Conservation (phyloP, 2,113 vertebrate genomes). For the Oceanites oceanicus region DNA sequence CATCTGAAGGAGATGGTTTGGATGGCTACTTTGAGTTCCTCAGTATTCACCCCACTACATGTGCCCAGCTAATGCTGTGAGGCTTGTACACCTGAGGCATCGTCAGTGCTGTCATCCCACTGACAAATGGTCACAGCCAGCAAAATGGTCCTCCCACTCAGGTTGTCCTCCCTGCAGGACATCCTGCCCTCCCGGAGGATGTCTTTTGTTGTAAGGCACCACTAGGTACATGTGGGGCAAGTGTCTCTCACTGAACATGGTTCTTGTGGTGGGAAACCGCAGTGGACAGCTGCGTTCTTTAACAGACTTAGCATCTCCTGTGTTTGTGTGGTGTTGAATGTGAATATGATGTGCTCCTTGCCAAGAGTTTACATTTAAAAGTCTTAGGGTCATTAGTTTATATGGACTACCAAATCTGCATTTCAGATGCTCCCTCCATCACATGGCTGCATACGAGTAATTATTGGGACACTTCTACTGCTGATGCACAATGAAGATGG, state of each 20-base stretch:
- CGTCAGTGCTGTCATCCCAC: rapidly evolving
- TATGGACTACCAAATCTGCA: not conserved
- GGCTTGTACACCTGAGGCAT: not conserved
- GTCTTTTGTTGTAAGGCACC: not conserved
- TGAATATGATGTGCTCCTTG: not conserved
- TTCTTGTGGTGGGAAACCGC: not conserved
- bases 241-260: not conserved
- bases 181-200: not conserved
- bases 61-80: not conserved
- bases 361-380: constrained; percentile 22
- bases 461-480: not conserved
- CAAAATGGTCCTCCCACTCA: rapidly evolving
- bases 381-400: constrained; percentile 25
- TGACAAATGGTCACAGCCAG: rapidly evolving
- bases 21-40: not conserved
- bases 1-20: not conserved
- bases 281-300: not conserved
- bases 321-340: not conserved
- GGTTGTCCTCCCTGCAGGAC: not conserved
- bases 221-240: rapidly evolving
- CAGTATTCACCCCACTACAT: not conserved
- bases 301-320: not conserved
- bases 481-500: not conserved
- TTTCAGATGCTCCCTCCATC: not conserved
- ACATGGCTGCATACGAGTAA: not conserved